Evolutionary conservation across 2,113 vertebrate species (phyloP).

Genomic region (Cephalopholis sonnerati): DNA sequence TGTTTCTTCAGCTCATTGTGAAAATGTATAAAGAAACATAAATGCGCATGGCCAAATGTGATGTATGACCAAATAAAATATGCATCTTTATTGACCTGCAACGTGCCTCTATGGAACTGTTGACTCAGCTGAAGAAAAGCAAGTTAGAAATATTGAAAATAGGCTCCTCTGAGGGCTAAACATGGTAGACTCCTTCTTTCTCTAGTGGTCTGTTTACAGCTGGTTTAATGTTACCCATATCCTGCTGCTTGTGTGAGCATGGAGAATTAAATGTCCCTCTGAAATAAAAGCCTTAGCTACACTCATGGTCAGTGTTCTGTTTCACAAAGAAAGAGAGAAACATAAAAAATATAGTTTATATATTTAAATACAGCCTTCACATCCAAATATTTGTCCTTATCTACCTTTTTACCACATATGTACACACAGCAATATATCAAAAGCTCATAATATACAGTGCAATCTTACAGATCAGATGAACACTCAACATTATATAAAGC

Average conservation of each 20-base stretch:
- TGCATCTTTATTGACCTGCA: slow-evolving; percentile 50
- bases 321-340: not conserved
- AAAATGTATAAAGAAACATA: slow-evolving; percentile 51
- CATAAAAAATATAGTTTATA: too few relatives aligned
- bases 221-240: slow-evolving; percentile 9
- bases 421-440: too few relatives aligned
- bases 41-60: slow-evolving; percentile 2
- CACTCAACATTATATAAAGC: too few relatives aligned
- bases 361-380: too few relatives aligned
- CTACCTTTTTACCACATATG: not conserved
- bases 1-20: slow-evolving; percentile 34
- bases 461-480: too few relatives aligned
- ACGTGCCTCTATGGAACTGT: slow-evolving; percentile 9
- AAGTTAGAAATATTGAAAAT: slow-evolving; percentile 25
- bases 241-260: slow-evolving; percentile 32
- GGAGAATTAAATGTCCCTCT: slow-evolving; percentile 22
- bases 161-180: slow-evolving; percentile 13
- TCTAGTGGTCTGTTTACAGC: not conserved
- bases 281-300: not conserved
- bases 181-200: slow-evolving; percentile 20
- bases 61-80: slow-evolving; percentile 46
- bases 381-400: too few relatives aligned
- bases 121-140: slow-evolving; percentile 47
- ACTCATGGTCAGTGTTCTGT: slow-evolving; percentile 5
- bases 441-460: too few relatives aligned